Evolutionary conservation across 2,888 invertebrate genomes (phyloP).

Genomic region (Caenorhabditis sp.): DNA sequence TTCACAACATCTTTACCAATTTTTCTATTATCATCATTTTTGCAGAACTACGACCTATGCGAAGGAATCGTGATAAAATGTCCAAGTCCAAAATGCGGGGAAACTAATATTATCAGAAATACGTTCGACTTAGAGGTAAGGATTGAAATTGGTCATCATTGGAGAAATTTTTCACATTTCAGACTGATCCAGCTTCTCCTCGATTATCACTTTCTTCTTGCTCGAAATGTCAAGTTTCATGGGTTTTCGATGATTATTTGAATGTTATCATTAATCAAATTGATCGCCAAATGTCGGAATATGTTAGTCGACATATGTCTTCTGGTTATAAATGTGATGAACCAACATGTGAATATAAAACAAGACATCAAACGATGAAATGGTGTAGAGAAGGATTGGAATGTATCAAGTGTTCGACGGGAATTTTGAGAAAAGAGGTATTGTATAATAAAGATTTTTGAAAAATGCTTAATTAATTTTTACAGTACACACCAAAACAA

Average conservation of each 20-base stretch:
- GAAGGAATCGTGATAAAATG: slow-evolving; percentile 28
- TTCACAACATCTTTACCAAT: too few relatives aligned
- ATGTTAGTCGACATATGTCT: slow-evolving; percentile 31
- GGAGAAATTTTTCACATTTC: not conserved
- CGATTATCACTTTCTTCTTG: slow-evolving; percentile 36
- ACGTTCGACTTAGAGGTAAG: slow-evolving; percentile 29
- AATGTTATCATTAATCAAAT: slow-evolving; percentile 33
- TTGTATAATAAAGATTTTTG: too few relatives aligned
- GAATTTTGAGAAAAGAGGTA: slow-evolving; percentile 56
- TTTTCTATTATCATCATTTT: not conserved
- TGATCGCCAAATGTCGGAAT: slow-evolving; percentile 29
- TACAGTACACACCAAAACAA: slow-evolving; percentile 54
- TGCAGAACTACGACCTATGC: slow-evolving; percentile 37
- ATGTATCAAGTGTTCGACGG: slow-evolving; percentile 57
- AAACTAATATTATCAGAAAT: slow-evolving; percentile 31
- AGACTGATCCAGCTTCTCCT: slow-evolving; percentile 26
- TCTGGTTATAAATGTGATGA: slow-evolving; percentile 55
- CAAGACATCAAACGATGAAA: slow-evolving; percentile 32
- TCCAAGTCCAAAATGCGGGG: slow-evolving; percentile 16
- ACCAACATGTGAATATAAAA: slow-evolving; percentile 49
- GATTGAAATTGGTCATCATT: not conserved
- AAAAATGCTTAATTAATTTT: too few relatives aligned
- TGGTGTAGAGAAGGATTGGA: slow-evolving; percentile 54
- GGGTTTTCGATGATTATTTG: slow-evolving; percentile 13
- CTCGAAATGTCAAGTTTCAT: slow-evolving; percentile 23